Evolutionary conservation across 2,113 vertebrate species (phyloP).

Genomic region (Epinephelus moara): DNA sequence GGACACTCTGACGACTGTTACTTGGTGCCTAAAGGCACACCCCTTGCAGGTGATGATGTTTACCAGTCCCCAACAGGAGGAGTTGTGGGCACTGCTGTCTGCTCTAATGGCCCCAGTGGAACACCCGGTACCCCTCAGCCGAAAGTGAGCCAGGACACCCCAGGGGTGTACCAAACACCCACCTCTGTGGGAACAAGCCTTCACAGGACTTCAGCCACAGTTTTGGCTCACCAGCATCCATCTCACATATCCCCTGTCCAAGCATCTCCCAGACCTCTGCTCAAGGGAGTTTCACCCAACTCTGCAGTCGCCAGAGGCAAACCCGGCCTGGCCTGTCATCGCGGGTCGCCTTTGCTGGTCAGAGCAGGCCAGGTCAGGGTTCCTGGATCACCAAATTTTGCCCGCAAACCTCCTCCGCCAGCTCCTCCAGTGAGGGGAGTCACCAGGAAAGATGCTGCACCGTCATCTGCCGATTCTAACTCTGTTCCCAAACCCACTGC

Average conservation of each 20-base stretch:
- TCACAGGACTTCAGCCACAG: slow-evolving; percentile 67
- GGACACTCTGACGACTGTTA: slow-evolving; percentile 80
- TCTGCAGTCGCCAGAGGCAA: slow-evolving; percentile 70
- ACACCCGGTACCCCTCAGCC: slow-evolving; percentile 42
- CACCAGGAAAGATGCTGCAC: slow-evolving; percentile 79
- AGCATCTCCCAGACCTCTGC: slow-evolving; percentile 67
- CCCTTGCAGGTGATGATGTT: slow-evolving; percentile 79
- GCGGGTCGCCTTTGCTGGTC: slow-evolving; percentile 81
- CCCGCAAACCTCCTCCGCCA: slow-evolving; percentile 84
- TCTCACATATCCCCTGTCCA: slow-evolving; percentile 59
- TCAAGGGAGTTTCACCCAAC: slow-evolving; percentile 68
- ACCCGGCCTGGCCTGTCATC: slow-evolving; percentile 62
- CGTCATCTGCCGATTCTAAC: slow-evolving; percentile 8
- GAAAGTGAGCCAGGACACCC: slow-evolving; percentile 73
- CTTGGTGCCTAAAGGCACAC: slow-evolving; percentile 82
- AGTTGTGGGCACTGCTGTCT: slow-evolving; percentile 26
- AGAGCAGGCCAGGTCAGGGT: slow-evolving; percentile 75
- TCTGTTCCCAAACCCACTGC: slow-evolving; percentile 33
- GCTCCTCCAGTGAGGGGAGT: slow-evolving; percentile 85
- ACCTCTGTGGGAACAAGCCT: slow-evolving; percentile 66
- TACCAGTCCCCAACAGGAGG: slow-evolving; percentile 84
- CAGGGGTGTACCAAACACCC: slow-evolving; percentile 83
- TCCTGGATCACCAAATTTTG: slow-evolving; percentile 81
- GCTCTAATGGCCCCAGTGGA: slow-evolving; percentile 57
- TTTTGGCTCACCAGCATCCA: slow-evolving; percentile 73